These are phyloP conservation scores for Columbina picui DNA, from an alignment of 2,113 vertebrate genomes.

Conservation along the genomic window DNA sequence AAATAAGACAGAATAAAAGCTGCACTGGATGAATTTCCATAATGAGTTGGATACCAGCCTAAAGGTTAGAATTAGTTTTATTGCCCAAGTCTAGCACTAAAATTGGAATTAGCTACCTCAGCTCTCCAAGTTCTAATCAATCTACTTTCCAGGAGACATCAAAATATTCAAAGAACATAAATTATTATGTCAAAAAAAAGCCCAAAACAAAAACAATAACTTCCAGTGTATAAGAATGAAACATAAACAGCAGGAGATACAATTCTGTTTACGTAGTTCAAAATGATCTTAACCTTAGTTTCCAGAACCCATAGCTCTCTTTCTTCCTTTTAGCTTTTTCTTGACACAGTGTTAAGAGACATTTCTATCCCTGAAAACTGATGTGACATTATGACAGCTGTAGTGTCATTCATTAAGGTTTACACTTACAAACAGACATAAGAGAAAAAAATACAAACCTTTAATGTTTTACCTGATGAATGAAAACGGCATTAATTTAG, in stretches of 20 bases:
- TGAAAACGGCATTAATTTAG: conserved; percentile 47
- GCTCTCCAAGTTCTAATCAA: conserved; percentile 22
- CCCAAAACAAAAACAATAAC: neutral
- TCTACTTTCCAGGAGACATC: conserved; percentile 2
- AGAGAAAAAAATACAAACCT: neutral
- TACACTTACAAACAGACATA: neutral
- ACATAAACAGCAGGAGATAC: neutral
- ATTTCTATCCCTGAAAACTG: neutral
- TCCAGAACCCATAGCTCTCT: neutral
- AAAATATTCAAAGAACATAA: neutral
- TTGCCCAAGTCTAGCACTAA: neutral
- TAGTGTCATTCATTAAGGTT: conserved; percentile 1
- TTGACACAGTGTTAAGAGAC: neutral
- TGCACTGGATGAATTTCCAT: conserved; percentile 14
- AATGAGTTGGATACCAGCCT: neutral
- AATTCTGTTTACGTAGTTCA: neutral
- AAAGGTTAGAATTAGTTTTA: conserved; percentile 3
- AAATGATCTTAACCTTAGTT: neutral
- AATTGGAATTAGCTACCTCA: neutral
- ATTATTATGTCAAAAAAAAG: neutral
- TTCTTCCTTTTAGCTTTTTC: neutral
- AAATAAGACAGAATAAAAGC: conserved; percentile 47
- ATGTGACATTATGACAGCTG: neutral
- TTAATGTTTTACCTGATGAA: conserved; percentile 6
- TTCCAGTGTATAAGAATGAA: neutral